Conservation (phyloP, 2,888 invertebrate genomes). For the Carpatolechia fugitivella region DNA sequence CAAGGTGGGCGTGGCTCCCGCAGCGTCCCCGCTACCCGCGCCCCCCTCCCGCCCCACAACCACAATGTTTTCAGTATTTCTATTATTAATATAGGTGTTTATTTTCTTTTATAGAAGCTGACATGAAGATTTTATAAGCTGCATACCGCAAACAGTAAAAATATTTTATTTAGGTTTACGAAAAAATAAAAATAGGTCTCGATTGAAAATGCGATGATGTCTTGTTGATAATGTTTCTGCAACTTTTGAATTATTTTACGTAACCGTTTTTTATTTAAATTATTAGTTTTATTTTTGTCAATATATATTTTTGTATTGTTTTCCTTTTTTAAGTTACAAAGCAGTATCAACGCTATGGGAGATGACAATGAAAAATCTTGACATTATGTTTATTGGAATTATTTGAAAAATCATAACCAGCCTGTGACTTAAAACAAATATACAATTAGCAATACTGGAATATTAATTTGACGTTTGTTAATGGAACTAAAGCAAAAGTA, state of each 20-base stretch:
- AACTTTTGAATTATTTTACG: neutral
- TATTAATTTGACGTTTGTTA: no score
- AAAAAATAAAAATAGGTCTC: slow-evolving; percentile 13
- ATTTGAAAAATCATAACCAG: no score
- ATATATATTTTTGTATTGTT: neutral
- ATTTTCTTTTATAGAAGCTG: neutral
- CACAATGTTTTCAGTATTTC: no score
- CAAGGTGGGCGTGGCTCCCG: slow-evolving; percentile 41
- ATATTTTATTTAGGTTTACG: neutral
- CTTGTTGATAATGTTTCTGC: slow-evolving; percentile 29
- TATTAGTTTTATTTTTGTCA: neutral
- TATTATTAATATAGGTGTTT: neutral
- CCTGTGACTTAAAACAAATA: no score
- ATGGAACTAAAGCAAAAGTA: no score
- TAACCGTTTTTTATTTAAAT: neutral
- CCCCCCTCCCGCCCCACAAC: slow-evolving; percentile 43
- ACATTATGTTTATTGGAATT: slow-evolving; percentile 22
- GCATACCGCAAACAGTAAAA: neutral
- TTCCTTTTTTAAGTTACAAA: neutral
- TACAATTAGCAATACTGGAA: no score
- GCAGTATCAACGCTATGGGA: neutral
- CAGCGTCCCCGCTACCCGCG: slow-evolving; percentile 45
- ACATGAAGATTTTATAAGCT: slow-evolving; percentile 3
- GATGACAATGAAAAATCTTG: slow-evolving; percentile 32
- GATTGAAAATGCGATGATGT: slow-evolving; percentile 31